Percentiles rank a stretch among this genome's conserved stretches.
Conservation (phyloP, 2,797 vertebrate species). For the Smutsia gigantea region DNA sequence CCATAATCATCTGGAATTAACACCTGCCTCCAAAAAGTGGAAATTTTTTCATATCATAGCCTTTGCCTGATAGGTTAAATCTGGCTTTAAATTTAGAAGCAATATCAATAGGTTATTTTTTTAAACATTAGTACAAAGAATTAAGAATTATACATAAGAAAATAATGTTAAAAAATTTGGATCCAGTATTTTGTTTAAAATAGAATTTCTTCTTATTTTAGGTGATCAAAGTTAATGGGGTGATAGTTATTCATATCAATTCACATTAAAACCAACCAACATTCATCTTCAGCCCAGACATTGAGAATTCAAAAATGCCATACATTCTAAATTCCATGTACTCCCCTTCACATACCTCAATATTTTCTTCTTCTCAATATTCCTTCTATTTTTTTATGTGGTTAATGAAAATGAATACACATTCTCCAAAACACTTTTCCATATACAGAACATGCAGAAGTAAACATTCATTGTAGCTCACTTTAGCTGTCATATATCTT, state of each 20-base stretch:
- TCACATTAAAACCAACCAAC: neutral
- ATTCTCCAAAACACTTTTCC: neutral
- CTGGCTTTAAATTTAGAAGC: neutral
- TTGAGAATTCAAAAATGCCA: neutral
- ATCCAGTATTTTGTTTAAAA: neutral
- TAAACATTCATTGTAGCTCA: neutral
- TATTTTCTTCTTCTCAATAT: neutral
- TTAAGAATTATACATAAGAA: neutral
- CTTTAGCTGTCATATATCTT: neutral
- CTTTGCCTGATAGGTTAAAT: neutral
- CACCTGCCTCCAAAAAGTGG: neutral
- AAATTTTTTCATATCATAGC: neutral
- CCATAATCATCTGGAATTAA: neutral
- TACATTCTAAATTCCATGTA: neutral
- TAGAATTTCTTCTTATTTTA: neutral
- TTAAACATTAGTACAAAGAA: neutral
- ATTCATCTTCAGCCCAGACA: neutral
- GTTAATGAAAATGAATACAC: neutral
- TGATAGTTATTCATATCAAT: neutral
- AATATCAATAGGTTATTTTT: neutral
- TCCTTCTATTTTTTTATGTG: neutral
- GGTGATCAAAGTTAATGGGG: neutral
- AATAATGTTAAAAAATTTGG: neutral
- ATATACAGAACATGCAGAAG: neutral
- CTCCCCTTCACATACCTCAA: neutral